Evolutionary conservation across 1,140 invertebrate genomes (phyloP).

Genomic region (Pomacea maculata): DNA sequence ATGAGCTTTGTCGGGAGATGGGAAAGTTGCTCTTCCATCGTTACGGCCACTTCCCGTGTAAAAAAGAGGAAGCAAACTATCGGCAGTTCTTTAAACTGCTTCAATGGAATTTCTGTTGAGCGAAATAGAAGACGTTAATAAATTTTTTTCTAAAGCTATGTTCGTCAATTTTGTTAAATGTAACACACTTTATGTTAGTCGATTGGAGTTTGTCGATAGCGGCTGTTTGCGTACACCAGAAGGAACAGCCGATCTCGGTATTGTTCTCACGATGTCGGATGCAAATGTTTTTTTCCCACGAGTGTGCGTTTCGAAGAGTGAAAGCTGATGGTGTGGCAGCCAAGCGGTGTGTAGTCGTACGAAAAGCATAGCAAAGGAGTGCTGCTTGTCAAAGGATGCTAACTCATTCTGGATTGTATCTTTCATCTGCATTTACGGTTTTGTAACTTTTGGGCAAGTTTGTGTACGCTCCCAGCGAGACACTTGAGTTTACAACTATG

Average conservation of each 20-base stretch:
- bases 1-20: conserved; percentile 48
- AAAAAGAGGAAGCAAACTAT: neutral
- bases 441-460: no score
- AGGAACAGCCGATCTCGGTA: conserved; percentile 48
- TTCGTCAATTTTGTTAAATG: neutral
- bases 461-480: no score
- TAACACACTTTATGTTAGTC: neutral
- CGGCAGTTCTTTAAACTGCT: neutral
- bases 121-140: neutral
- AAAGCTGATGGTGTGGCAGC: conserved; percentile 17
- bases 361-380: no score
- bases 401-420: no score
- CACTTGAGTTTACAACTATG: conserved; percentile 10
- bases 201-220: neutral
- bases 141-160: neutral
- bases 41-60: neutral
- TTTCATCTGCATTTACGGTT: no score
- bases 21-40: conserved; percentile 39
- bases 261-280: conserved; percentile 63
- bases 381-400: no score
- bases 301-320: conserved; percentile 37
- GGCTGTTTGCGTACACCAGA: conserved; percentile 13
- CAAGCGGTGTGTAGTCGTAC: no score
- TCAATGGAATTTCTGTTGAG: neutral
- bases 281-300: conserved; percentile 63